Percentiles rank a stretch among this genome's conserved stretches.
These are phyloP conservation scores for Aporrectodea caliginosa DNA, from an alignment of 1,140 invertebrate species.

Conservation along the genomic window DNA sequence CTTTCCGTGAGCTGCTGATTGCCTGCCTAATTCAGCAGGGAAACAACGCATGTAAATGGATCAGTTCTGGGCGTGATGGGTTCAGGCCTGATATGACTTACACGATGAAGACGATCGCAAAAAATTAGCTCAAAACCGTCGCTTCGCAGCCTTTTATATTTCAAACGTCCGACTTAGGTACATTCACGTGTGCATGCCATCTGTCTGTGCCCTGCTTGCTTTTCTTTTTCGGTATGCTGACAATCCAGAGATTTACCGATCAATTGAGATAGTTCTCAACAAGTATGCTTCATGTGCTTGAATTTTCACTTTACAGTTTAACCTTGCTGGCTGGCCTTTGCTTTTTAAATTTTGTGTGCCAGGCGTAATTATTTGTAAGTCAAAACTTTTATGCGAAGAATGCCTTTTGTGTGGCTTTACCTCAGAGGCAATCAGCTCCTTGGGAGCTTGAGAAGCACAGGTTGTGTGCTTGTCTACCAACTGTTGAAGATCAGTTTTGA, in stretches of 20 bases:
- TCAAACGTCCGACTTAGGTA: background rate
- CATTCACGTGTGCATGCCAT: background rate
- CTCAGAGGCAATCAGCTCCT: no score
- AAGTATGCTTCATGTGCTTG: no score
- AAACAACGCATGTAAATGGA: background rate
- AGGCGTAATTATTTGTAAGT: no score
- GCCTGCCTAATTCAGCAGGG: background rate
- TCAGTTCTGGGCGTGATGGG: background rate
- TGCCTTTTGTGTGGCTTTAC: no score
- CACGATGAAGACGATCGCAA: background rate
- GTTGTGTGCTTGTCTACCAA: no score
- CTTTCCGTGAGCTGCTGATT: background rate
- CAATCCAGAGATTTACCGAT: background rate
- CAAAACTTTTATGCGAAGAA: no score
- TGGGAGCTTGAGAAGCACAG: no score
- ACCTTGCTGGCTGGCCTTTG: no score
- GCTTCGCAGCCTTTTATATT: background rate
- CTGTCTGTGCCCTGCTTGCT: background rate
- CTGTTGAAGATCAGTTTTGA: no score
- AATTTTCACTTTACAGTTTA: no score
- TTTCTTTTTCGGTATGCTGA: background rate
- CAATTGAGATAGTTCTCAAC: no score
- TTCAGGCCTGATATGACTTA: background rate
- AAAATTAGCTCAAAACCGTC: background rate
- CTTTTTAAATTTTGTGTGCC: no score